Conservation (phyloP, 2,888 invertebrate species). For the Heterodera filipjevi region DNA sequence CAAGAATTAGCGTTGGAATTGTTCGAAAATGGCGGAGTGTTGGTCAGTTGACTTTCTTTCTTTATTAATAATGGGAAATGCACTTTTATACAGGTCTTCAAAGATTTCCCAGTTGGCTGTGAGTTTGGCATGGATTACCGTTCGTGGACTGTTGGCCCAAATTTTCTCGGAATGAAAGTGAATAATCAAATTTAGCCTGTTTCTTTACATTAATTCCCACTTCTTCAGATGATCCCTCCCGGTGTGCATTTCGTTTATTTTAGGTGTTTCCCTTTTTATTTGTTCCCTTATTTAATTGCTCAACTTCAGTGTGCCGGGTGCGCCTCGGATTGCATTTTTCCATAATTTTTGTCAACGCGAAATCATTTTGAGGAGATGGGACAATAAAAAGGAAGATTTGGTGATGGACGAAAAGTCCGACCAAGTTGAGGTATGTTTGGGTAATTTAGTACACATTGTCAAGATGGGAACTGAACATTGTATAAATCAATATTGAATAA, state of each 20-base stretch:
- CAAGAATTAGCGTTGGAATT: constrained; percentile 34
- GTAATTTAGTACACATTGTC: not conserved
- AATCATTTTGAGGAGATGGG: constrained; percentile 86
- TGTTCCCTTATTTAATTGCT: not conserved
- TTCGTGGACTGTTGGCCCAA: constrained; percentile 85
- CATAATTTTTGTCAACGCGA: constrained; percentile 82
- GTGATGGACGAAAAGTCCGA: constrained; percentile 40
- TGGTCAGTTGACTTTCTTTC: constrained; percentile 72
- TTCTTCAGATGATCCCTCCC: constrained; percentile 84
- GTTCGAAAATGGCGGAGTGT: constrained; percentile 33
- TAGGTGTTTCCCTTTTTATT: constrained; percentile 35
- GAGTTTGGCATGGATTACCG: constrained; percentile 95
- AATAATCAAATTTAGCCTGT: not conserved
- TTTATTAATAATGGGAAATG: too few relatives aligned
- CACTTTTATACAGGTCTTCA: constrained; percentile 71
- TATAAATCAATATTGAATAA: too few relatives aligned
- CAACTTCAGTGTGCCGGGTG: constrained; percentile 70
- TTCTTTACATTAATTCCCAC: not conserved
- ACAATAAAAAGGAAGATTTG: constrained; percentile 76
- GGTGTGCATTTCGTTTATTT: constrained; percentile 92
- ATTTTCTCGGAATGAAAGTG: constrained; percentile 85
- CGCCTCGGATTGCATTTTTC: constrained; percentile 73
- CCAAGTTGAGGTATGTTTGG: constrained; percentile 43
- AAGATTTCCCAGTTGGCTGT: constrained; percentile 84
- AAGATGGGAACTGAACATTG: too few relatives aligned